These are phyloP conservation scores for Drymonia ruficornis DNA, from an alignment of 2,888 invertebrate species.

Conservation along the genomic window DNA sequence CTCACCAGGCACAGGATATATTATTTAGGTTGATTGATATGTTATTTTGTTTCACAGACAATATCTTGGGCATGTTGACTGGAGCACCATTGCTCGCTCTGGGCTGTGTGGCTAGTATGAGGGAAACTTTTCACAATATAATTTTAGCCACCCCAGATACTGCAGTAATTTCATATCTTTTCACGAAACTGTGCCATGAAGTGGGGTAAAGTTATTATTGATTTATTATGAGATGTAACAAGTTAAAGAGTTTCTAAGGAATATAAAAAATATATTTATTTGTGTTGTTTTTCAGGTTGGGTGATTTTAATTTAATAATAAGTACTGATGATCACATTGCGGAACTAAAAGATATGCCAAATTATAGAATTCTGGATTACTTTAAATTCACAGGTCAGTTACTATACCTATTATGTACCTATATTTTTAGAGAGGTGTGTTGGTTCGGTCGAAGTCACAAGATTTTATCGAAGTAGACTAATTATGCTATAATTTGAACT, in stretches of 20 bases:
- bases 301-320: background rate
- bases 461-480: no score
- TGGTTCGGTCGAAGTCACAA: no score
- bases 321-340: background rate
- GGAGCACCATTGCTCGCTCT: constrained; percentile 18
- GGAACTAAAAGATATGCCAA: background rate
- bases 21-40: no score
- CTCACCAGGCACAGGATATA: no score
- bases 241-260: no score
- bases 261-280: no score
- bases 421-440: background rate
- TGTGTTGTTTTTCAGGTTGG: constrained; percentile 1
- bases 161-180: constrained; percentile 31
- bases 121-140: background rate
- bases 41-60: constrained; percentile 1
- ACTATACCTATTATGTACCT: no score
- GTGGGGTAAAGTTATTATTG: constrained; percentile 29
- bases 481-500: no score
- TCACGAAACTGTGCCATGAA: constrained; percentile 29
- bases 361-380: background rate
- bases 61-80: background rate
- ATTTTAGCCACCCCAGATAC: constrained; percentile 18
- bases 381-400: background rate
- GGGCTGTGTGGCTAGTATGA: constrained; percentile 18
- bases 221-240: no score